Percentiles rank a stretch among this genome's conserved stretches.
These are phyloP conservation scores for Xanthia icteritia DNA, from an alignment of 2,888 invertebrate genomes.

Conservation along the genomic window DNA sequence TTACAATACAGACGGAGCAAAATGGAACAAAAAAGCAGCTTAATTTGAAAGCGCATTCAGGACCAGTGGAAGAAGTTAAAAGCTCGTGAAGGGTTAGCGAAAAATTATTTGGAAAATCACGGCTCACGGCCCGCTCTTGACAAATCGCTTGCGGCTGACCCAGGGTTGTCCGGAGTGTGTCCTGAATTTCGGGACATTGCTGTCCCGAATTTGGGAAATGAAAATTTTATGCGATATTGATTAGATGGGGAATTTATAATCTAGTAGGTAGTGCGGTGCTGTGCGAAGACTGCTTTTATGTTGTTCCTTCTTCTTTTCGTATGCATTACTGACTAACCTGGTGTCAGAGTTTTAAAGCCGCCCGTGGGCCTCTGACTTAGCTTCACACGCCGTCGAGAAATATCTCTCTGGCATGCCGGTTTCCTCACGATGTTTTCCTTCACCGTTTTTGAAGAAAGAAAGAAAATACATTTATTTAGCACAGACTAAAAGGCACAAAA, in stretches of 20 bases:
- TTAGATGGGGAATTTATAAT: conserved; percentile 31
- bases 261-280: not conserved
- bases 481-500: no score
- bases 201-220: conserved; percentile 8
- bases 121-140: conserved; percentile 66
- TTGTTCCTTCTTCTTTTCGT: no score
- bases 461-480: no score
- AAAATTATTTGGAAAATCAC: conserved; percentile 72
- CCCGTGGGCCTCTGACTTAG: no score
- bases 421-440: no score
- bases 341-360: no score
- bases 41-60: conserved; percentile 59
- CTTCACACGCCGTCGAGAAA: no score
- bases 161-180: conserved; percentile 53
- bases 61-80: conserved; percentile 57
- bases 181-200: conserved; percentile 3
- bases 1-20: conserved; percentile 15
- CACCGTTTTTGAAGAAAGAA: no score
- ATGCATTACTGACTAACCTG: no score
- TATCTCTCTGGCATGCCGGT: no score
- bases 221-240: conserved; percentile 43
- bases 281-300: not conserved
- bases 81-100: conserved; percentile 67
- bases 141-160: conserved; percentile 70
- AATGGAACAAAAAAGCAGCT: conserved; percentile 30